A percentile compares a stretch with the other conserved stretches of the same genome.
phyloP scores from a whole-genome alignment of 1,140 invertebrate species.

The Aphelenchoides avenae region DNA sequence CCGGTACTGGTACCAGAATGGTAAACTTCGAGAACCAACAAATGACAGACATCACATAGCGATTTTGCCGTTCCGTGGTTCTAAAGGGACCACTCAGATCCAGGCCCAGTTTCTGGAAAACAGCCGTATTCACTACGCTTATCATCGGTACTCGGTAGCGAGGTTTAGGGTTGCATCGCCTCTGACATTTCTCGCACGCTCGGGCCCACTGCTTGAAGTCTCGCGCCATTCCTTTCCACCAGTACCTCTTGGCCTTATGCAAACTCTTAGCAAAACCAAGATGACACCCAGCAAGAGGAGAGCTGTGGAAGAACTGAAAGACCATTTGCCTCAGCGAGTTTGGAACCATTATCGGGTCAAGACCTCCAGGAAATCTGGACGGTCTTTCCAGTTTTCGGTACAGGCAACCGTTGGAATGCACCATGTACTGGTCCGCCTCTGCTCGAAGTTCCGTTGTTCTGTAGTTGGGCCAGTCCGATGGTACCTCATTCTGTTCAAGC shows the following conservation, averaged over 20 bases:
- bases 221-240: background rate
- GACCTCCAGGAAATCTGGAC: too few species aligned
- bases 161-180: slow-evolving; percentile 5
- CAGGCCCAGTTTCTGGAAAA: slow-evolving; percentile 14
- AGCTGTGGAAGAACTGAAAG: slow-evolving; percentile 16
- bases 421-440: background rate
- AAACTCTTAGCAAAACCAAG: slow-evolving; percentile 3
- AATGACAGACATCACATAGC: slow-evolving; percentile 12
- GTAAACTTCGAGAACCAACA: slow-evolving; percentile 14
- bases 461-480: background rate
- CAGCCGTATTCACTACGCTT: background rate
- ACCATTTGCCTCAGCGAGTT: slow-evolving; percentile 4
- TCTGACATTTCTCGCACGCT: slow-evolving; percentile 7
- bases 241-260: slow-evolving; percentile 13
- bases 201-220: slow-evolving; percentile 8
- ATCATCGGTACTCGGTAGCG: slow-evolving; percentile 1
- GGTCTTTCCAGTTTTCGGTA: too few species aligned
- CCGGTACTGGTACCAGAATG: slow-evolving; percentile 6
- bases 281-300: slow-evolving; percentile 5
- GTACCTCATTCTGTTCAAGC: too few species aligned
- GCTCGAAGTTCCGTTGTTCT: slow-evolving; percentile 2
- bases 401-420: too few species aligned
- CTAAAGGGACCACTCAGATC: slow-evolving; percentile 10
- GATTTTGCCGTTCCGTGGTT: background rate
- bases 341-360: too few species aligned